phyloP scores from a whole-genome alignment of 2,113 vertebrate genomes.

The Prochilodus magdalenae region DNA sequence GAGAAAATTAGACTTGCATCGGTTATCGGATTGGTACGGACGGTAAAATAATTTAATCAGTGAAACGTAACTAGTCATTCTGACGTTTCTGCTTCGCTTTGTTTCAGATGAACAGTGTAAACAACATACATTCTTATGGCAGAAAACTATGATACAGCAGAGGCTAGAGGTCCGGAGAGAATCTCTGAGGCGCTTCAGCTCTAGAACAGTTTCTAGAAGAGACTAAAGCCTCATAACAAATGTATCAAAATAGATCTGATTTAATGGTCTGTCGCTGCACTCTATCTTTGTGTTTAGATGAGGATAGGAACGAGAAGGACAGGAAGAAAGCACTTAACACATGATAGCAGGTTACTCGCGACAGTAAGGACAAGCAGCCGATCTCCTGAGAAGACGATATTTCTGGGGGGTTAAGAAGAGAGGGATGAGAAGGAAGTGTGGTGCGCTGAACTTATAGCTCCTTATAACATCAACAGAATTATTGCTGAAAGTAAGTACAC shows the following conservation, averaged over 20 bases:
- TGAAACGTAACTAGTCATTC: constrained; percentile 73
- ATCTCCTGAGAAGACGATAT: constrained; percentile 25
- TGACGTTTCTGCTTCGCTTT: constrained; percentile 47
- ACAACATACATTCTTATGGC: constrained; percentile 50
- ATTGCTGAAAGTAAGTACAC: no score
- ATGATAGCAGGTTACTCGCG: constrained; percentile 1
- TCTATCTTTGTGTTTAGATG: constrained; percentile 36
- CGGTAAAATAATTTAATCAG: constrained; percentile 81
- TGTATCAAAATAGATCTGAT: constrained; percentile 62
- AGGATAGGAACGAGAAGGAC: constrained; percentile 54
- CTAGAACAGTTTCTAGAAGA: not conserved
- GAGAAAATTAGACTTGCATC: constrained; percentile 29
- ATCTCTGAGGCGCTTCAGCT: constrained; percentile 51
- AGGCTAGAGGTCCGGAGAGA: constrained; percentile 55
- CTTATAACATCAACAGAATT: no score
- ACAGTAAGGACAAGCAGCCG: not conserved
- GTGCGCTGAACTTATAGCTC: not conserved
- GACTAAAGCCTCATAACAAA: constrained; percentile 30
- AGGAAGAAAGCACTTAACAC: not conserved
- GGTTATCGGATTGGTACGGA: constrained; percentile 11
- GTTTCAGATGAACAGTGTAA: constrained; percentile 46
- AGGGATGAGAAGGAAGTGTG: no score
- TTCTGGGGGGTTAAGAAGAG: not conserved
- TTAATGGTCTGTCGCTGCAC: constrained; percentile 38
- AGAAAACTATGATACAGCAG: constrained; percentile 49